phyloP scores from a whole-genome alignment of 1,140 invertebrate species.

The Lucilia sericata region DNA sequence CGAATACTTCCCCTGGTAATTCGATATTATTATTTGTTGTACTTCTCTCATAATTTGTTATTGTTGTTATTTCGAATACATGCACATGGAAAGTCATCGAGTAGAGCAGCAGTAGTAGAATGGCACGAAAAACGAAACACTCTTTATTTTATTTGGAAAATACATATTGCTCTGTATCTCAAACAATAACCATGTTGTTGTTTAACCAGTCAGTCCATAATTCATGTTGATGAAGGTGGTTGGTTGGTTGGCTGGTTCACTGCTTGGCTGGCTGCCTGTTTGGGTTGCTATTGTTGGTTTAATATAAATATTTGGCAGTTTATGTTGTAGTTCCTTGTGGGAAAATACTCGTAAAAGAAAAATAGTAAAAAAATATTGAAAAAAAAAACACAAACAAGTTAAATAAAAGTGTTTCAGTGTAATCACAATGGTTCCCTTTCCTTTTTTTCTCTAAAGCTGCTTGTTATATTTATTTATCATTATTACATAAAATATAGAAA shows the following conservation, averaged over 20 bases:
- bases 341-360: not conserved
- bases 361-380: not conserved
- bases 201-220: not conserved
- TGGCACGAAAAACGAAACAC: no score
- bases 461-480: not conserved
- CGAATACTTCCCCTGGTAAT: no score
- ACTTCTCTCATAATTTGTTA: no score
- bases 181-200: not conserved
- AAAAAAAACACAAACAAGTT: not conserved
- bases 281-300: not conserved
- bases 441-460: not conserved
- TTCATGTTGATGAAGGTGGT: not conserved
- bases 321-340: not conserved
- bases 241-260: not conserved
- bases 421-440: not conserved
- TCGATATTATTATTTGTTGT: no score
- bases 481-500: slow-evolving; percentile 9
- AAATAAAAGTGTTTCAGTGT: slow-evolving; percentile 1
- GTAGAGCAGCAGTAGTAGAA: no score
- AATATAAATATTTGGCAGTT: slow-evolving; percentile 12
- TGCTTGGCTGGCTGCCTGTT: not conserved
- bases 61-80: no score
- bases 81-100: no score
- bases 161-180: not conserved
- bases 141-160: no score